Evolutionary conservation across 2,888 invertebrate genomes (phyloP), one percentile per base, ranked within the genome.

Genomic region (Mactromeris polynyma): DNA sequence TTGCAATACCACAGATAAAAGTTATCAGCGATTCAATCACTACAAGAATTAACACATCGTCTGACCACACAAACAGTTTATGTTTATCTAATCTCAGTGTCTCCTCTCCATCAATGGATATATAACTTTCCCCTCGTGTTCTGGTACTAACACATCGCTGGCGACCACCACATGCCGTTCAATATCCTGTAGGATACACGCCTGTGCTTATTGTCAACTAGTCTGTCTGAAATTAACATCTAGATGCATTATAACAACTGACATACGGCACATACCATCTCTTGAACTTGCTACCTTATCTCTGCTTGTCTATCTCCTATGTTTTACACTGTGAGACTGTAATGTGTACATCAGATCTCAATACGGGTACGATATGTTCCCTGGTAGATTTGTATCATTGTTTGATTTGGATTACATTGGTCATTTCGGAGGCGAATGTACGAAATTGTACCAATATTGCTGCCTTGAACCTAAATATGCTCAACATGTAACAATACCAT

Each of bases 211-310:
- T 85, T 85, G 85, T 85, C 79, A 85, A 84, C 79, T 42, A 33
- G 40, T 31, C 40, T 26, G 31, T 17, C 19, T 26, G 38, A 17
- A 40, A 2, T 69, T 64, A 58, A 31, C 14, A 21, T 40, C 51
- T n/a, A 33, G 2, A 19, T 64, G 21, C 0, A n/a, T 69, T 58
- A 85, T 85, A 31, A 33, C 36, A 58, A 38, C n/a, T 87, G 87
- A 87, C 87, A 87, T 2, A n/a, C 69, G 54, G 2, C 33, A 82
- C 82, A 82, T 87, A 78, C 87, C 83, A 36, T 33, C 54, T 78
- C 81, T 46, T 83, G 83, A 87, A 80, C 83, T 38, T n/a, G 38
- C 31, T 40, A 42, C 38, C 82, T 87, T 87, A 87, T 87, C 87
- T 82, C 82, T 7, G 19, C 33, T 11, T 82, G 82, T 82, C 73